Percentiles rank a stretch among this genome's conserved stretches.
Conservation (phyloP, 2,888 invertebrate genomes). For the Apodemia hepburni region DNA sequence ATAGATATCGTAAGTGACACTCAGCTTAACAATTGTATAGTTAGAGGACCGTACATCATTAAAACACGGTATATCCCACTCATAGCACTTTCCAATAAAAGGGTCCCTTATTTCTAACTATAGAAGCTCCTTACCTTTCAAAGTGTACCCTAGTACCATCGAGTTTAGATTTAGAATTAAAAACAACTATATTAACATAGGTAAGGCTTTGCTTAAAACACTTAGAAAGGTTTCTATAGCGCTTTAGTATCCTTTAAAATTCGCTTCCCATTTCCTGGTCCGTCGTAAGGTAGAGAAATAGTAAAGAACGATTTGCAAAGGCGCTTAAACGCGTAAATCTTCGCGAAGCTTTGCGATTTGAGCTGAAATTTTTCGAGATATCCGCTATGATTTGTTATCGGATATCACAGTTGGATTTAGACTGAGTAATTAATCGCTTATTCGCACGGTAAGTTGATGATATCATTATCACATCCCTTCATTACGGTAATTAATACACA, state of each 20-base stretch:
- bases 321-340: constrained; percentile 50
- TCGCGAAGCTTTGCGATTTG: constrained; percentile 59
- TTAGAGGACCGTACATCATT: constrained; percentile 35
- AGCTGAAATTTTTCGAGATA: constrained; percentile 40
- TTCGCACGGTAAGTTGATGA: constrained; percentile 34
- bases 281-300: constrained; percentile 51
- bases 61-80: constrained; percentile 33
- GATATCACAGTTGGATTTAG: constrained; percentile 30
- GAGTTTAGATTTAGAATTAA: constrained; percentile 7
- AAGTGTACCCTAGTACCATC: constrained; percentile 6
- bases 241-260: constrained; percentile 56
- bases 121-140: background rate
- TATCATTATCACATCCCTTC: constrained; percentile 15
- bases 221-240: constrained; percentile 54
- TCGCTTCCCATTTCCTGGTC: constrained; percentile 48
- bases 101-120: constrained; percentile 9
- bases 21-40: constrained; percentile 58
- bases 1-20: constrained; percentile 77
- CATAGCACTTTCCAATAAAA: constrained; percentile 26
- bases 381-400: constrained; percentile 34
- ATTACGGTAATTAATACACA: background rate
- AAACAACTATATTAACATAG: constrained; percentile 29
- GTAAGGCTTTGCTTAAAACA: constrained; percentile 68
- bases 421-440: constrained; percentile 28
- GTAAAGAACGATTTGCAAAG: constrained; percentile 52